Evolutionary conservation across 53 echinoderm and acorn worm species (phyloP).

Genomic region (Echinarachnius parma): DNA sequence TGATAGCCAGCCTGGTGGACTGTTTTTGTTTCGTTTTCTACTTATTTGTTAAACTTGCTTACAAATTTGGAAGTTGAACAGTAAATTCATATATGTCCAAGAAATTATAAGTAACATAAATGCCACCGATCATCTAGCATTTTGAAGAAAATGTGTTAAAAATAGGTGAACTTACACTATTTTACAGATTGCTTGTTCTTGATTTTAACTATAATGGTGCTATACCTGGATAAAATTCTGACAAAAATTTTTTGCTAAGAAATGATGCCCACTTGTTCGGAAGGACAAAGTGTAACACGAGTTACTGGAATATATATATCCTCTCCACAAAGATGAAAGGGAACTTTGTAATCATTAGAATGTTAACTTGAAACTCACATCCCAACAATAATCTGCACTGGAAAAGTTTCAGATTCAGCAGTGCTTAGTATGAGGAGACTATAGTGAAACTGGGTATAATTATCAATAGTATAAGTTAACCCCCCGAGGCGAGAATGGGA

Average conservation of each 20-base stretch:
- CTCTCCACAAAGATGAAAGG: neutral
- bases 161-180: neutral
- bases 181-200: neutral
- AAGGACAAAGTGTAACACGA: neutral
- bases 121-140: neutral
- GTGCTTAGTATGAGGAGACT: too few relatives aligned
- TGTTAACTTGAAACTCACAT: too few relatives aligned
- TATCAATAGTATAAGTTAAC: too few relatives aligned
- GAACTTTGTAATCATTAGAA: too few relatives aligned
- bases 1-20: conserved; percentile 2
- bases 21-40: neutral
- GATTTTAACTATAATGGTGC: neutral
- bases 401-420: too few relatives aligned
- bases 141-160: neutral
- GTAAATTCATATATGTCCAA: neutral
- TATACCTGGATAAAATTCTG: neutral
- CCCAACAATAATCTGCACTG: too few relatives aligned
- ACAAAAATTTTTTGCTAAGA: neutral
- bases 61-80: neutral
- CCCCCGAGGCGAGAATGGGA: too few relatives aligned
- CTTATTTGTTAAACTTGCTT: neutral
- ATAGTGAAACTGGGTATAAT: too few relatives aligned
- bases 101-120: neutral
- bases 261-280: neutral
- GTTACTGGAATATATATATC: neutral